Base-by-base conservation (phyloP, 2,113 vertebrate genomes). In the Lagopus muta region DNA sequence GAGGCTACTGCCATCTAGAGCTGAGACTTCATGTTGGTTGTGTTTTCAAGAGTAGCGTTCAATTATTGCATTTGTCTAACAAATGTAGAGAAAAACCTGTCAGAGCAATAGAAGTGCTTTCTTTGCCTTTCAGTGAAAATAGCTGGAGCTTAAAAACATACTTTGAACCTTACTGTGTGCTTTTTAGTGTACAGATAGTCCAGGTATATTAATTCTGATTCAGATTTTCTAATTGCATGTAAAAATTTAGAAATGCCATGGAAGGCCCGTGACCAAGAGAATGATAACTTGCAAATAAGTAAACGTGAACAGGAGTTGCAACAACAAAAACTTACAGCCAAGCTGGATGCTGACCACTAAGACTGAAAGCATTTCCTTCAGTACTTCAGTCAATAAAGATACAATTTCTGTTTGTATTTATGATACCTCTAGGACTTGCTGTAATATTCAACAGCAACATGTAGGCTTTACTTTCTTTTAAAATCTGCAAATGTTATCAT, bases 1-100 rank as follows among this genome's bases (percentile, higher is more conserved):
- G 84, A 74, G 71, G 42, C 66, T 98, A 95, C 96, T 97, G 97
- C 98, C 98, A 98, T 88, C 98, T 98, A 97, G 92, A 96, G 98
- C 91, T 43, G 0, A 79, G 92, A 78, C 22, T 30, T 70, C 24
- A 42, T 4, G 0, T 55, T 55, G 82, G 61, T 55, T 69, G 16
- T 7, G 2, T 65, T 73, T 74, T 55, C 32, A 73, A 28, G 48
- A 47, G 10, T 38, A 55, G 6, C 20, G 14, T 77, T 89, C 5
- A 45, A 15, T 71, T 83, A 72, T 55, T 22, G 11, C 42, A 0
- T 54, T 4, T 78, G 17, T 72, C 67, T 47, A 86, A 83, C 67
- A 90, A 13, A 36, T 34, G 73, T 15, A 67, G 34, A 83, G 20
- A 34, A 77, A 80, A 86, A 71, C 2, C 3, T 11, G 17, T 71